These are phyloP conservation scores for Drosophila pectinifera DNA, from an alignment of 1,140 invertebrate species.

Conservation along the genomic window DNA sequence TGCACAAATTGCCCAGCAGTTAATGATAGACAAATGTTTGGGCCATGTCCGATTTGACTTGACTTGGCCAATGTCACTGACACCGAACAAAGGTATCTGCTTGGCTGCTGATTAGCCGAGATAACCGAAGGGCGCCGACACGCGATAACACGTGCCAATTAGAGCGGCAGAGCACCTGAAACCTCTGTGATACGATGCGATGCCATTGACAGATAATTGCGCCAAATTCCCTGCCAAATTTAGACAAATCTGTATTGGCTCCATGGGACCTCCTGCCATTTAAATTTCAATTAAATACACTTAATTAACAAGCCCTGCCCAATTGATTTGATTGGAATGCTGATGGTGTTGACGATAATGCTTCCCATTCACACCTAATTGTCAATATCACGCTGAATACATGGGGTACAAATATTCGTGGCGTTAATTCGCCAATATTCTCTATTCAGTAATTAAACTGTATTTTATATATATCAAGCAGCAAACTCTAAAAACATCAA, in stretches of 20 bases:
- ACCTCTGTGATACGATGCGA: background rate
- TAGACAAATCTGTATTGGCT: conserved; percentile 32
- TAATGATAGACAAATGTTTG: conserved; percentile 76
- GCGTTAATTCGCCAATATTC: conserved; percentile 24
- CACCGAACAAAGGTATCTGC: conserved; percentile 30
- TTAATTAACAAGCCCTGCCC: conserved; percentile 61
- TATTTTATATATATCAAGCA: no score
- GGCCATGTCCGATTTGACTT: conserved; percentile 47
- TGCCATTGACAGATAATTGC: conserved; percentile 46
- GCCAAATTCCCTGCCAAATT: conserved; percentile 40
- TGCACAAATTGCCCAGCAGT: conserved; percentile 65
- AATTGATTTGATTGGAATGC: conserved; percentile 40
- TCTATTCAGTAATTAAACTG: no score
- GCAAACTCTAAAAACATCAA: no score
- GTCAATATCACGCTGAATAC: background rate
- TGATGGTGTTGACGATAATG: conserved; percentile 5
- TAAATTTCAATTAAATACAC: conserved; percentile 63
- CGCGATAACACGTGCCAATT: conserved; percentile 69
- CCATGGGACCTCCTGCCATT: conserved; percentile 14
- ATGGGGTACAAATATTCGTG: background rate
- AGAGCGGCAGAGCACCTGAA: conserved; percentile 52
- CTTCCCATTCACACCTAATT: conserved; percentile 41
- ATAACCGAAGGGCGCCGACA: conserved; percentile 30
- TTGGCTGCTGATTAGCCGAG: conserved; percentile 35
- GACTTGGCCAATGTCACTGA: conserved; percentile 31